Evolutionary conservation across 2,888 invertebrate genomes (phyloP).

Genomic region (Acanthosepion lycidas): DNA sequence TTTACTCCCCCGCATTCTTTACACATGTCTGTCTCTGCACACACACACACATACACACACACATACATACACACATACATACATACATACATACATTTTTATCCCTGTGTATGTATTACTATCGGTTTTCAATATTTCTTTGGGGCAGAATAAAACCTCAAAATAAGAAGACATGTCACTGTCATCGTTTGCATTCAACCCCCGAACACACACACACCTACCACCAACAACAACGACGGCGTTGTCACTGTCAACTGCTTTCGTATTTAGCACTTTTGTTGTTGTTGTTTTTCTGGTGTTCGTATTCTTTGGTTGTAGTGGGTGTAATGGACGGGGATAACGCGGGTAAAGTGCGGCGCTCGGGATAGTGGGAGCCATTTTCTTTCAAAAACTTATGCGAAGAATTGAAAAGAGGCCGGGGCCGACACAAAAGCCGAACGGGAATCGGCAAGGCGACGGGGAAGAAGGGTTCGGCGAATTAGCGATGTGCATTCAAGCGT

Average conservation of each 20-base stretch:
- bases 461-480: neutral
- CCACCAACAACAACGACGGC: neutral
- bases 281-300: neutral
- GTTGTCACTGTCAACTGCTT: neutral
- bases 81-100: neutral
- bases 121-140: neutral
- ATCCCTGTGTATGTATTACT: neutral
- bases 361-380: neutral
- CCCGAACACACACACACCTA: neutral
- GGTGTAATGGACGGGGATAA: neutral
- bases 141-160: neutral
- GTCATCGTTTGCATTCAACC: neutral
- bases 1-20: too few relatives aligned
- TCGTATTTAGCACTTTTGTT: neutral
- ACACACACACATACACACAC: too few relatives aligned
- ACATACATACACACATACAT: neutral
- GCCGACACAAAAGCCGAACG: neutral
- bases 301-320: neutral
- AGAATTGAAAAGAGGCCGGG: neutral
- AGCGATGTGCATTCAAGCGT: neutral
- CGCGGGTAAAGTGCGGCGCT: neutral
- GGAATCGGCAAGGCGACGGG: neutral
- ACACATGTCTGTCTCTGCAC: too few relatives aligned
- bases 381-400: slow-evolving; percentile 33
- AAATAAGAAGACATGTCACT: slow-evolving; percentile 6